These are phyloP conservation scores for Isoperla grammatica DNA, from an alignment of 2,888 invertebrate genomes.

Conservation along the genomic window DNA sequence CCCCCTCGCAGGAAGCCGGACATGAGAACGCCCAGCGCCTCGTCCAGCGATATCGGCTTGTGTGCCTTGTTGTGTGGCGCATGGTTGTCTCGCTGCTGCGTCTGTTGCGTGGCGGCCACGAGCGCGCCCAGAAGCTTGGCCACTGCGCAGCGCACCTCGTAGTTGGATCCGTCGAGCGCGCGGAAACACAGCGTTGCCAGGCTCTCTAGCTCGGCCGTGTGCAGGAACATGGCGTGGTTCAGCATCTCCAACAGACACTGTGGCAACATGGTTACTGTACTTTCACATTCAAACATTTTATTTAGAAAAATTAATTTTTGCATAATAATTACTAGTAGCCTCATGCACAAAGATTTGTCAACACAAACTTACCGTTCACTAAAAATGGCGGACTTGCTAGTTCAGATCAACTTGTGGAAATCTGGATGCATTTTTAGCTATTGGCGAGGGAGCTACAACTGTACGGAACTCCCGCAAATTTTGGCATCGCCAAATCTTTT, in stretches of 20 bases:
- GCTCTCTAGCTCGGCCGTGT: constrained; percentile 86
- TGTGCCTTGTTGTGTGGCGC: constrained; percentile 54
- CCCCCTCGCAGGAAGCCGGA: constrained; percentile 93
- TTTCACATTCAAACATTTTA: no score
- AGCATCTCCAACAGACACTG: constrained; percentile 85
- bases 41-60: constrained; percentile 77
- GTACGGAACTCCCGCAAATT: no score
- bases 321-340: no score
- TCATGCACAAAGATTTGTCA: no score
- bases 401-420: no score
- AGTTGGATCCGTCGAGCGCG: constrained; percentile 87
- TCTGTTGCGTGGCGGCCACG: constrained; percentile 78
- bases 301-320: no score
- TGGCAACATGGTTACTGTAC: constrained; percentile 31
- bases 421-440: no score
- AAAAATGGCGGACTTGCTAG: no score
- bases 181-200: constrained; percentile 87
- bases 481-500: no score
- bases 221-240: constrained; percentile 76
- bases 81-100: constrained; percentile 52
- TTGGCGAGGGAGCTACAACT: no score
- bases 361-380: no score
- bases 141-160: constrained; percentile 86
- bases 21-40: constrained; percentile 85
- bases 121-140: constrained; percentile 86